Conservation (phyloP, 2,113 vertebrate species). For the Climacteris rufus region DNA sequence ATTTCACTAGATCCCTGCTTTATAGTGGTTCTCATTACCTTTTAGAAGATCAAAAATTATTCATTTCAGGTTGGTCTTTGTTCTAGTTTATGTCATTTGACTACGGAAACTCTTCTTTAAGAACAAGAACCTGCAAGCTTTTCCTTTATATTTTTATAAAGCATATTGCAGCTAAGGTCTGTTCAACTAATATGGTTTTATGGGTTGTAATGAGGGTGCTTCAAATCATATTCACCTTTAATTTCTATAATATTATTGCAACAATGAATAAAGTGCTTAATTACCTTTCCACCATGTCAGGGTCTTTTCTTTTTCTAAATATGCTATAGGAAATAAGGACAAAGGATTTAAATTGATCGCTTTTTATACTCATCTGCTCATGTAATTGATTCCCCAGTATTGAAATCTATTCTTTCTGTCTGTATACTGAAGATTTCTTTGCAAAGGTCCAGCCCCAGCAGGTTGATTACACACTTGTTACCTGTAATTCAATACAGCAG, state of each 20-base stretch:
- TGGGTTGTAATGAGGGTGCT: slow-evolving; percentile 48
- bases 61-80: not conserved
- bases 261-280: slow-evolving; percentile 48
- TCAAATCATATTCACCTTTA: slow-evolving; percentile 41
- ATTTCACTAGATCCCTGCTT: not conserved
- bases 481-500: slow-evolving; percentile 75
- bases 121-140: not conserved
- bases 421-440: slow-evolving; percentile 3
- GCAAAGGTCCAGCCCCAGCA: slow-evolving; percentile 55
- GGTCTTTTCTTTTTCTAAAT: slow-evolving; percentile 17
- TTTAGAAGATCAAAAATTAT: not conserved
- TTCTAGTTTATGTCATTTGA: not conserved
- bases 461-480: slow-evolving; percentile 72
- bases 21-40: not conserved
- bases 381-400: slow-evolving; percentile 19
- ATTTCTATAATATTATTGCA: slow-evolving; percentile 53
- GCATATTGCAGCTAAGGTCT: not conserved
- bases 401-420: slow-evolving; percentile 46
- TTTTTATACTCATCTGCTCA: slow-evolving; percentile 54
- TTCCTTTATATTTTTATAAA: not conserved
- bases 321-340: slow-evolving; percentile 20
- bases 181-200: slow-evolving; percentile 35
- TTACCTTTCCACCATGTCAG: slow-evolving; percentile 15
- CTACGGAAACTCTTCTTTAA: not conserved
- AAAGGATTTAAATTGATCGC: slow-evolving; percentile 17